Evolutionary conservation across 53 echinoderm and acorn worm genomes (phyloP), one percentile per base, ranked within the genome.

Genomic region (Temnopleurus reevesii): DNA sequence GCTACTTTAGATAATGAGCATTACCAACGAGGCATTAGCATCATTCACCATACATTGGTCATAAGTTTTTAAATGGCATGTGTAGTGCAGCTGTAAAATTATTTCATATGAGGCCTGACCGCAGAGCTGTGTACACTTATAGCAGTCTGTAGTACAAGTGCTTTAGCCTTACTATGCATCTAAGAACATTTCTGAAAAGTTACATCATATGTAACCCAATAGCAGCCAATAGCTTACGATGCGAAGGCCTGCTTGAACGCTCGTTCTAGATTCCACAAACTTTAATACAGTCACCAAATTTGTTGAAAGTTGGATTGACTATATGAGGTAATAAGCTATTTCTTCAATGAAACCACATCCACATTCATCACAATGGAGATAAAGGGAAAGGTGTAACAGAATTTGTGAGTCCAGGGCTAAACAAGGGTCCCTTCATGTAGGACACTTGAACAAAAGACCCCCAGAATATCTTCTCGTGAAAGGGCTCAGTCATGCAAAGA

Each of bases 401-500:
- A 63, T 63, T 15, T 34, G 34, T 18, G 5, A 9, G 6, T 17
- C 13, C 63, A 63, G 15, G 63, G 18, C 33, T 33, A 12, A 63
- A 63, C 63, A 58, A 58, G 58, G 10, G 58, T 24, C 2, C 58
- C 27, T 27, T 2, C 58, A 63, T 63, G 63, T 63, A 31, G 63
- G 63, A 63, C 34, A 63, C 34, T 63, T 63, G 15, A 63, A 63
- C 33, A 63, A 63, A 21, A 63, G 35, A 4, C 34, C 28, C 63
- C 63, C 4, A 63, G 63, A 63, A 63, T 63, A 63, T 34, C 63
- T 34, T 3, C 63, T 63, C 33, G 17, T 30, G 33, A 63, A 63
- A 34, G 63, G 63, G 33, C 5, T 63, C 63, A 63, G 63, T 23
- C 63, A 63, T 33, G 63, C 63, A 63, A 34, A 63, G 63, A 63